Evolutionary conservation across 1,140 invertebrate genomes (phyloP), one percentile per base, ranked within the genome.

Genomic region (Trissolcus basalis): DNA sequence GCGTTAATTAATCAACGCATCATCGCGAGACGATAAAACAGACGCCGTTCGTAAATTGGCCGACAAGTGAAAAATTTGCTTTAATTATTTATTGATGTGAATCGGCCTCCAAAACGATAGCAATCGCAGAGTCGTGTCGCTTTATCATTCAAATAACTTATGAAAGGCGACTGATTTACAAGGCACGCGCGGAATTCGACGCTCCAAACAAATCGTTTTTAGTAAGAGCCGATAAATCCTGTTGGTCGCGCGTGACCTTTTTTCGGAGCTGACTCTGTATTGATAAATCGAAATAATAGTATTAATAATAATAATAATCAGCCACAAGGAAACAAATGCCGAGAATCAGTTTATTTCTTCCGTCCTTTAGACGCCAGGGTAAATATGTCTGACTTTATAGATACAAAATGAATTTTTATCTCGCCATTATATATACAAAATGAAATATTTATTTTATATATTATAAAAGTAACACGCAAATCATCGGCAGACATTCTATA

Each of bases 131-230:
- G 33, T 27, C 51, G 16, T 67, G 63, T 67, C 39, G 36, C 8
- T 5, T 67, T 67, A 67, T 58, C 54, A 27, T 16, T 36, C 10
- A 9, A 4, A 16, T 27, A 45, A 50, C 11, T 10, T 6, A 54
- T 36, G 65, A 69, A 69, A 69, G 59, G 54, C 11, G 9, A 15
- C 16, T 55, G 58, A 70, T 70, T 70, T 55, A 61, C 51, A 49
- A 70, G 67, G 58, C 58, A 61, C 58, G 58, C 58, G 35, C 13
- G 58, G 67, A 70, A 70, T 61, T 12, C 35, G 27, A 61, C 16
- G 51, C 33, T 15, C 35, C 35, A 70, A 70, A 70, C 51, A 55
- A 70, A 70, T 54, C 49, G 14, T 51, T 48, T 47, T 41, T 35
- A 41, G 19, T 43, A 36, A 70, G 58, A 59, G 54, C 35, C 14